A percentile compares a stretch with the other conserved stretches of the same genome.
Evolutionary conservation across 2,888 invertebrate genomes (phyloP).

Genomic region (Galeruca laticollis): DNA sequence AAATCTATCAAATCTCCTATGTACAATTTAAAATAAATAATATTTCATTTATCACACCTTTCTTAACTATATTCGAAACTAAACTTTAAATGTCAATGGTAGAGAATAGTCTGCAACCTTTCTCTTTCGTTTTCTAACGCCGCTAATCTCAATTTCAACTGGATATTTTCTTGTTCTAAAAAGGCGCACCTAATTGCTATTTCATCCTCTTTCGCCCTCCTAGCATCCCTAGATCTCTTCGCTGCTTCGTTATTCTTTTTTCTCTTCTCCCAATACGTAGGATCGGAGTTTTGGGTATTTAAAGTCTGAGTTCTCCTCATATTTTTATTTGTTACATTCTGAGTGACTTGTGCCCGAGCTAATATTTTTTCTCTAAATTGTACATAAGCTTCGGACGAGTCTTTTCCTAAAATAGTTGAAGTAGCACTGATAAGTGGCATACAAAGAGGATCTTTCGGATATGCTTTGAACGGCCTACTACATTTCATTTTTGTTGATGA

Average conservation of each 20-base stretch:
- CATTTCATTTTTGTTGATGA: constrained; percentile 62
- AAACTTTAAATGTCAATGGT: constrained; percentile 13
- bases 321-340: constrained; percentile 73
- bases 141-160: constrained; percentile 68
- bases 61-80: neutral
- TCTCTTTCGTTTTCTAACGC: constrained; percentile 55
- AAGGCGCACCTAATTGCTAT: constrained; percentile 89
- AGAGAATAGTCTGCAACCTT: constrained; percentile 48
- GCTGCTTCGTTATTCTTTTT: constrained; percentile 96
- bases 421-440: constrained; percentile 69
- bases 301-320: constrained; percentile 72
- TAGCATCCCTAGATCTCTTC: constrained; percentile 90
- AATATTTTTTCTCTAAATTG: constrained; percentile 79
- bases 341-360: constrained; percentile 73
- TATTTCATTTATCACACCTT: constrained; percentile 5
- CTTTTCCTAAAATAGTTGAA: constrained; percentile 69
- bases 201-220: constrained; percentile 92
- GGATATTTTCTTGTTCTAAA: constrained; percentile 88
- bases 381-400: constrained; percentile 76
- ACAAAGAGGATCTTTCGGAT: constrained; percentile 77
- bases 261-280: constrained; percentile 88
- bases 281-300: constrained; percentile 69
- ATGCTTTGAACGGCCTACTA: constrained; percentile 77
- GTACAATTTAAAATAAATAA: constrained; percentile 17
- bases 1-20: constrained; percentile 1